Evolutionary conservation across 2,888 invertebrate species (phyloP).

Genomic region (Ferrisia virgata): DNA sequence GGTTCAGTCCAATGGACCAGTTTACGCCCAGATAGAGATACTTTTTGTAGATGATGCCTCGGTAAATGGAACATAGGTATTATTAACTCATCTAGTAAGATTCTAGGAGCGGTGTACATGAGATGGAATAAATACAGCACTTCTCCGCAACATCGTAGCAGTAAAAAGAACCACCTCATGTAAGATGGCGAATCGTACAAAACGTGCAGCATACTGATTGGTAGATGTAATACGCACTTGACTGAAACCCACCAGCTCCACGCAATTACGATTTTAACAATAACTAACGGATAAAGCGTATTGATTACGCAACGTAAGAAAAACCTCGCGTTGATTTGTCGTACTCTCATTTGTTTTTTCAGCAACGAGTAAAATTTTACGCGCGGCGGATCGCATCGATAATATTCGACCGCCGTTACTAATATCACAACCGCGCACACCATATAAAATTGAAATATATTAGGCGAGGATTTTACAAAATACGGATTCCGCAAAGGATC

Average conservation of each 20-base stretch:
- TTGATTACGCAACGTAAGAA: constrained; percentile 50
- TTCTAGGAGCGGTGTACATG: constrained; percentile 57
- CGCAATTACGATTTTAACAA: constrained; percentile 48
- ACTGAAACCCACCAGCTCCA: constrained; percentile 53
- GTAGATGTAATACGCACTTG: constrained; percentile 50
- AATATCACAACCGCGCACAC: constrained; percentile 62
- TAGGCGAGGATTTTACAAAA: constrained; percentile 48
- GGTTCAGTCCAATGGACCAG: constrained; percentile 67
- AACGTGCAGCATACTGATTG: constrained; percentile 47
- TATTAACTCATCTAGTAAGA: constrained; percentile 61
- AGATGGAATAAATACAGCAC: constrained; percentile 51
- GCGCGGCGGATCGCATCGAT: not conserved
- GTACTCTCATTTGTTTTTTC: constrained; percentile 33
- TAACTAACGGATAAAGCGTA: constrained; percentile 52
- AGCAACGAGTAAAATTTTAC: not conserved
- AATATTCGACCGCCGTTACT: constrained; percentile 20
- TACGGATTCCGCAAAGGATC: constrained; percentile 72
- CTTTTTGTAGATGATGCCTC: constrained; percentile 60
- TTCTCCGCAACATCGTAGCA: constrained; percentile 49
- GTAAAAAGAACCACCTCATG: constrained; percentile 49
- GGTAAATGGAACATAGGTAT: constrained; percentile 54
- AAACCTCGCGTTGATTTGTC: constrained; percentile 39
- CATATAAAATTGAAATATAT: constrained; percentile 61
- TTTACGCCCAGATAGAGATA: constrained; percentile 69
- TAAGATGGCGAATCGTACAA: constrained; percentile 48